Conservation (phyloP, 1,140 invertebrate species). For the Musca vetustissima region DNA sequence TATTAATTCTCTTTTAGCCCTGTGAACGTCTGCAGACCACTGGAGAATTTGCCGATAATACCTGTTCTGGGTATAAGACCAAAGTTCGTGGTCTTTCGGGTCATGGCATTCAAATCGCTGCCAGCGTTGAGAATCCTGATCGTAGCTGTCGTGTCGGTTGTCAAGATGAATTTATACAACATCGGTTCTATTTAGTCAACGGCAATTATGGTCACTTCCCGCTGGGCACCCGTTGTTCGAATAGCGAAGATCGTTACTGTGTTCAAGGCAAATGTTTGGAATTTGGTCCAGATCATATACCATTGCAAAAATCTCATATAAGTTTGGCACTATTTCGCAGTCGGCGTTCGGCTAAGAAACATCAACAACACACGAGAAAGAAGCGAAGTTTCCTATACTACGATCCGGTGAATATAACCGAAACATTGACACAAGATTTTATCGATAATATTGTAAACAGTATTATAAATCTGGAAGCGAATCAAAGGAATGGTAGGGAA, state of each 20-base stretch:
- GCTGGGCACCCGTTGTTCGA: slow-evolving; percentile 71
- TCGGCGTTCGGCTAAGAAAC: slow-evolving; percentile 26
- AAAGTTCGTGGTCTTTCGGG: slow-evolving; percentile 72
- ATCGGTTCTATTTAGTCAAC: slow-evolving; percentile 78
- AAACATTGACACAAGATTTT: slow-evolving; percentile 42
- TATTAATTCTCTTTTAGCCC: slow-evolving; percentile 38
- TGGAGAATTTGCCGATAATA: slow-evolving; percentile 66
- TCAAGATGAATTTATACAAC: slow-evolving; percentile 71
- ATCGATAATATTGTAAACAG: slow-evolving; percentile 41
- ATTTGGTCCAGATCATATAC: slow-evolving; percentile 46
- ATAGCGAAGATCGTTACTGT: slow-evolving; percentile 66
- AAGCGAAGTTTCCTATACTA: slow-evolving; percentile 42
- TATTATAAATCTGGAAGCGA: slow-evolving; percentile 37
- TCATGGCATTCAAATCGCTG: slow-evolving; percentile 76
- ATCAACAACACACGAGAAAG: not conserved
- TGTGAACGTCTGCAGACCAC: slow-evolving; percentile 57
- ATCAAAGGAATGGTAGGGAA: slow-evolving; percentile 21
- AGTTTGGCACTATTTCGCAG: slow-evolving; percentile 45
- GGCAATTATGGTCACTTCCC: slow-evolving; percentile 79
- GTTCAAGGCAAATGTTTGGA: slow-evolving; percentile 72
- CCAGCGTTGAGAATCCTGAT: slow-evolving; percentile 73
- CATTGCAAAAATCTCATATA: slow-evolving; percentile 47
- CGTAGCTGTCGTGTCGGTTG: slow-evolving; percentile 75
- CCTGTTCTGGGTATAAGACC: slow-evolving; percentile 72
- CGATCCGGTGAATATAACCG: slow-evolving; percentile 45